Percentiles rank a stretch among this genome's conserved stretches.
phyloP scores from a whole-genome alignment of 1,140 invertebrate species.

The Chymomyza costata region DNA sequence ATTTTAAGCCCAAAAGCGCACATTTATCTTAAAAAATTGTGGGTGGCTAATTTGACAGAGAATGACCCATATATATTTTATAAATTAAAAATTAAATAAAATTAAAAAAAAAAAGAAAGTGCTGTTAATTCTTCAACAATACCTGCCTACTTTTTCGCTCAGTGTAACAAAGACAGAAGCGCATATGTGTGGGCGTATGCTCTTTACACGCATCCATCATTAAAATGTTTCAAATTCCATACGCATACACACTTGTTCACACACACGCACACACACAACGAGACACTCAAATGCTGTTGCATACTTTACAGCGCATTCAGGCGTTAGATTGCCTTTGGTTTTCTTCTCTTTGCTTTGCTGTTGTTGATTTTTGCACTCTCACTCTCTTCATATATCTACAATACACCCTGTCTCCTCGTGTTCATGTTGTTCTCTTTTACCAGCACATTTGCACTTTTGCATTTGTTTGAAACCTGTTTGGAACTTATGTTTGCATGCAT shows the following conservation, averaged over 20 bases:
- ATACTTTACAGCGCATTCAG: conserved; percentile 50
- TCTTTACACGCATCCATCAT: conserved; percentile 19
- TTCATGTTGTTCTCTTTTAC: conserved; percentile 18
- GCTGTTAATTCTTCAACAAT: no score
- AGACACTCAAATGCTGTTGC: conserved; percentile 41
- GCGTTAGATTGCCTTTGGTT: conserved; percentile 49
- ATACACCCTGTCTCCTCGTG: conserved; percentile 25
- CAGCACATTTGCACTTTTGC: no score
- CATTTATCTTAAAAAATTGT: no score
- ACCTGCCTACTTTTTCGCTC: no score
- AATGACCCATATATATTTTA: no score
- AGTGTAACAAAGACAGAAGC: no score
- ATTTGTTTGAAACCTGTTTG: no score
- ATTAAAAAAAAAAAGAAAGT: no score
- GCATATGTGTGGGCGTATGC: no score
- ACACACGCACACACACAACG: neutral
- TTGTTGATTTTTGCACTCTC: conserved; percentile 1
- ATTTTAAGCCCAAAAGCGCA: no score
- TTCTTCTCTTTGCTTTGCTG: conserved; percentile 19
- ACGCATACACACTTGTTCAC: conserved; percentile 16
- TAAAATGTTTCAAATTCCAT: conserved; percentile 26
- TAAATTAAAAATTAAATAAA: no score
- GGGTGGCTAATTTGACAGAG: no score
- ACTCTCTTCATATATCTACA: conserved; percentile 15
- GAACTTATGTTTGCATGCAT: conserved; percentile 1